Evolutionary conservation across 37 sponge, comb jelly and placozoan genomes (phyloP).

Genomic region (Amphimedon queenslandica): DNA sequence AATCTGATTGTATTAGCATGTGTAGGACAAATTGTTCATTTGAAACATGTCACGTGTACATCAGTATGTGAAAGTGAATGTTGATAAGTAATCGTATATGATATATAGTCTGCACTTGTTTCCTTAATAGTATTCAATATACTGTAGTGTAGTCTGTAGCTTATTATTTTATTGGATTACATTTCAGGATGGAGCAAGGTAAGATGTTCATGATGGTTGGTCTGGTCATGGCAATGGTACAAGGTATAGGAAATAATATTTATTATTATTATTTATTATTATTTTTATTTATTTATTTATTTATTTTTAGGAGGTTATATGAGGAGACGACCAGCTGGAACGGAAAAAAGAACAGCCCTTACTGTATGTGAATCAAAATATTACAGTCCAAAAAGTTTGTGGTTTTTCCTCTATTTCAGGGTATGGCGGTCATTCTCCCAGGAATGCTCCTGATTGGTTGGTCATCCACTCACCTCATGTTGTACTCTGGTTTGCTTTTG

Average conservation of each 20-base stretch:
- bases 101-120: too few relatives aligned
- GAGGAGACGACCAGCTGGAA: slow-evolving; percentile 57
- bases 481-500: slow-evolving; percentile 66
- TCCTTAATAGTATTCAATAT: too few relatives aligned
- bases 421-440: slow-evolving; percentile 64
- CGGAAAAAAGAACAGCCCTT: slow-evolving; percentile 62
- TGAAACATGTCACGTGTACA: too few relatives aligned
- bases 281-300: not conserved
- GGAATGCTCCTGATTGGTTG: slow-evolving; percentile 69
- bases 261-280: not conserved
- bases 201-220: slow-evolving; percentile 92
- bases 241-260: slow-evolving; percentile 60
- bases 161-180: too few relatives aligned
- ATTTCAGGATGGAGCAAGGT: slow-evolving; percentile 78
- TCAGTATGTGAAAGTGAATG: too few relatives aligned
- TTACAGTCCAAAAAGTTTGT: not conserved
- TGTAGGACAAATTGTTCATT: too few relatives aligned
- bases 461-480: slow-evolving; percentile 40
- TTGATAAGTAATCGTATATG: too few relatives aligned
- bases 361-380: slow-evolving; percentile 26
- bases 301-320: slow-evolving; percentile 59
- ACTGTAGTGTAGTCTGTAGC: too few relatives aligned
- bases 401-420: slow-evolving; percentile 24
- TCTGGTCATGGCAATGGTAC: slow-evolving; percentile 71
- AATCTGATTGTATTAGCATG: too few relatives aligned